phyloP scores from a whole-genome alignment of 2,797 vertebrate genomes.

The Anniella stebbinsi region DNA sequence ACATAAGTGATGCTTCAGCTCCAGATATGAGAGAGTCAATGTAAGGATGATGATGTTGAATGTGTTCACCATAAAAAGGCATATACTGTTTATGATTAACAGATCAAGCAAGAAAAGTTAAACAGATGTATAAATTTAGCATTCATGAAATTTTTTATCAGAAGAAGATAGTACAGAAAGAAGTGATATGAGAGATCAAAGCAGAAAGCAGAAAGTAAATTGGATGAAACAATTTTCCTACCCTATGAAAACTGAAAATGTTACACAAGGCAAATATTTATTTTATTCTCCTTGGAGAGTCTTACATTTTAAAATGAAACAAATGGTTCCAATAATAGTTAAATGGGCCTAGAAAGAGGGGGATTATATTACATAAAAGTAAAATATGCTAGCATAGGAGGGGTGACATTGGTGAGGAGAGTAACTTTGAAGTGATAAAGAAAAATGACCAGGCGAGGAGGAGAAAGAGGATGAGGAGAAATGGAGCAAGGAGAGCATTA shows the following conservation, averaged over 20 bases:
- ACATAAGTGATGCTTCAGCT: not conserved
- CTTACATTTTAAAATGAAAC: constrained; percentile 56
- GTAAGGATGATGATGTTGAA: not conserved
- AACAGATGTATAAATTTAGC: not conserved
- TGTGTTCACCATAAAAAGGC: not conserved
- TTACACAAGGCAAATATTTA: constrained; percentile 39
- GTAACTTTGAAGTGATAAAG: constrained; percentile 65
- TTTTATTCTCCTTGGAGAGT: constrained; percentile 25
- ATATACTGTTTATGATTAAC: constrained; percentile 13
- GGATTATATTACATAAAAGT: constrained; percentile 56
- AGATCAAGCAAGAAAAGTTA: not conserved
- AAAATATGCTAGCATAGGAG: constrained; percentile 43
- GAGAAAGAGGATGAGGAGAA: constrained; percentile 73
- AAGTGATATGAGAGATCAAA: not conserved
- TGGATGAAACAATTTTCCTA: constrained; percentile 25
- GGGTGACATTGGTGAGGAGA: constrained; percentile 66
- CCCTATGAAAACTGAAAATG: constrained; percentile 43
- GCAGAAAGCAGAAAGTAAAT: constrained; percentile 10
- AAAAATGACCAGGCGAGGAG: constrained; percentile 70
- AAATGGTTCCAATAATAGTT: constrained; percentile 36
- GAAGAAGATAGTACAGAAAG: constrained; percentile 14
- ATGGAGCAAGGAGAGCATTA: constrained; percentile 78
- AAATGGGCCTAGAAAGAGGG: constrained; percentile 39
- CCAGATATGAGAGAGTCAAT: not conserved
- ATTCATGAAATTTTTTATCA: not conserved